These are phyloP conservation scores for Oryzias celebensis DNA, from an alignment of 2,113 vertebrate species.

Conservation along the genomic window DNA sequence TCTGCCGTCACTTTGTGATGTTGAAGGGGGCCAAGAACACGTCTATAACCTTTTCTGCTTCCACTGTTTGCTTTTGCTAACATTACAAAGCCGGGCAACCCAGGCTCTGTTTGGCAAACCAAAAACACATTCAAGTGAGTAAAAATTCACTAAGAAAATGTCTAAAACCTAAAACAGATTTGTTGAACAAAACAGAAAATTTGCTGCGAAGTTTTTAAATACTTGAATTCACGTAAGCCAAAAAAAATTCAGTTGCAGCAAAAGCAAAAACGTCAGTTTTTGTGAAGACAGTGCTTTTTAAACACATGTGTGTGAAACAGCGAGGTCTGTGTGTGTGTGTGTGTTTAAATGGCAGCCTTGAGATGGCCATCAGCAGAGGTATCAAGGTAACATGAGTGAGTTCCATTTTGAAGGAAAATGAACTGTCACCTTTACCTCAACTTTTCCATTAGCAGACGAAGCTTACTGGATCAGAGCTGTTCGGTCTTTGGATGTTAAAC, in stretches of 20 bases:
- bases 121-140: constrained; percentile 52
- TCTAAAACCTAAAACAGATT: constrained; percentile 55
- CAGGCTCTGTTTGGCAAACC: constrained; percentile 55
- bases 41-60: constrained; percentile 43
- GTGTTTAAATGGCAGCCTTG: constrained; percentile 1
- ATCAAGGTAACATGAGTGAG: constrained; percentile 37
- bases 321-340: constrained; percentile 1
- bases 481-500: constrained; percentile 7
- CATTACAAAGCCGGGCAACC: constrained; percentile 46
- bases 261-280: constrained; percentile 31
- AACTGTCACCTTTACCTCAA: constrained; percentile 28
- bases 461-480: constrained; percentile 33
- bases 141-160: constrained; percentile 51
- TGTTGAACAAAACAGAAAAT: constrained; percentile 44
- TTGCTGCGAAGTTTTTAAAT: constrained; percentile 35
- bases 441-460: constrained; percentile 22
- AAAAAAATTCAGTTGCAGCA: constrained; percentile 37
- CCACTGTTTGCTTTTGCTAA: constrained; percentile 35
- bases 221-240: constrained; percentile 37
- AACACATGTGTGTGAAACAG: not conserved
- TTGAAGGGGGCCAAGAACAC: constrained; percentile 48
- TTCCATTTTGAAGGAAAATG: constrained; percentile 9
- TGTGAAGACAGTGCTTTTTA: constrained; percentile 6
- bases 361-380: constrained; percentile 22
- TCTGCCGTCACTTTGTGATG: constrained; percentile 40